These are phyloP conservation scores for Drosophila pectinifera DNA, from an alignment of 1,140 invertebrate species.

Conservation along the genomic window DNA sequence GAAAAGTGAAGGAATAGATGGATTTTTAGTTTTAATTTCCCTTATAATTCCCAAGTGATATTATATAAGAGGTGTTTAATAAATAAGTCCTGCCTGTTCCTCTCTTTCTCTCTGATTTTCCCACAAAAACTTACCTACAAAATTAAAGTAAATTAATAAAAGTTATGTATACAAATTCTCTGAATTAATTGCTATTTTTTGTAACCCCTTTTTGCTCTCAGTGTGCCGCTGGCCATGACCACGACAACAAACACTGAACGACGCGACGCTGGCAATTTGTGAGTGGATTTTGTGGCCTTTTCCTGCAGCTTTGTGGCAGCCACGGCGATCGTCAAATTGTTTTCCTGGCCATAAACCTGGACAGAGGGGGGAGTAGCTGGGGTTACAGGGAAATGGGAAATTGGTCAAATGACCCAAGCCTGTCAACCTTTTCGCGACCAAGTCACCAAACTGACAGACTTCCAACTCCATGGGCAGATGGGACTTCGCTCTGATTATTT, in stretches of 20 bases:
- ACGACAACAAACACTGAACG: constrained; percentile 58
- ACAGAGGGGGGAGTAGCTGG: no score
- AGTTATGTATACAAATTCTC: no score
- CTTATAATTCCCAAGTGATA: background rate
- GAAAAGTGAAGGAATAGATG: no score
- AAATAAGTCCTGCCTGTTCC: background rate
- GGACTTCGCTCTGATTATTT: no score
- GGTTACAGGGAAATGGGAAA: constrained; percentile 1
- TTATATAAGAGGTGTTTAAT: background rate
- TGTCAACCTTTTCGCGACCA: constrained; percentile 20
- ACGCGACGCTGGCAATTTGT: constrained; percentile 41
- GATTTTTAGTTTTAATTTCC: background rate
- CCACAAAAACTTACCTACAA: background rate
- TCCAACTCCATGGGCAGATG: background rate
- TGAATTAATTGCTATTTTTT: background rate
- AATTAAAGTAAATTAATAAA: background rate
- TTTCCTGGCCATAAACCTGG: constrained; percentile 31
- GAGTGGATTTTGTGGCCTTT: constrained; percentile 48
- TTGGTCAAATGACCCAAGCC: constrained; percentile 23
- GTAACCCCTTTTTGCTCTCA: background rate
- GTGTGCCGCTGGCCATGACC: constrained; percentile 34
- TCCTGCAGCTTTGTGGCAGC: constrained; percentile 18
- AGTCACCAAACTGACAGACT: constrained; percentile 10
- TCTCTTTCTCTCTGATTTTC: no score
- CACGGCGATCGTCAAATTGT: constrained; percentile 39